Evolutionary conservation across 1,140 invertebrate species (phyloP).

Genomic region (honey bee (Apis mellifera)): DNA sequence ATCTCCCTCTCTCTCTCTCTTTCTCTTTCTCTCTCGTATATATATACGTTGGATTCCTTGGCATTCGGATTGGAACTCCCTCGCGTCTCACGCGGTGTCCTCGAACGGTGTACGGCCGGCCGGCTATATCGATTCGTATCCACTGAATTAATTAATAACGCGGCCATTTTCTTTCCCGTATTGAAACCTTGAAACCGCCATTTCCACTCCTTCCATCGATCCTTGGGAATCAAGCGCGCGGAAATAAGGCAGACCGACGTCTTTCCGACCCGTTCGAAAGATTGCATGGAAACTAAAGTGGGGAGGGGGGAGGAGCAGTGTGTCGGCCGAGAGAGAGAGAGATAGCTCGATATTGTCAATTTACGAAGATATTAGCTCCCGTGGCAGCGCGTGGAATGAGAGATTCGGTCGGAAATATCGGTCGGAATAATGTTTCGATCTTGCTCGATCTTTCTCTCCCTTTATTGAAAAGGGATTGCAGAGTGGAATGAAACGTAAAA

Average conservation of each 20-base stretch:
- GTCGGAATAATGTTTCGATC: not conserved
- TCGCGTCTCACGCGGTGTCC: conserved; percentile 33
- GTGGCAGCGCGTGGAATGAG: not conserved
- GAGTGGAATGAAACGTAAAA: no score
- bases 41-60: conserved; percentile 36
- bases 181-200: conserved; percentile 49
- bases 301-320: not conserved
- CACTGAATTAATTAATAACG: conserved; percentile 66
- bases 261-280: conserved; percentile 40
- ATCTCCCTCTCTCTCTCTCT: no score
- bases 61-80: not conserved
- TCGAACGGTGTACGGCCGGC: no score
- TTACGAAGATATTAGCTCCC: conserved; percentile 15
- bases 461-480: no score
- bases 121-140: conserved; percentile 61
- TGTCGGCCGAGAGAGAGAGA: no score
- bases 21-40: no score
- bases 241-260: conserved; percentile 56
- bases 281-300: conserved; percentile 47
- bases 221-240: conserved; percentile 50
- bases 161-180: conserved; percentile 64
- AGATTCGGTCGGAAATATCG: not conserved
- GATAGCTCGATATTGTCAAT: conserved; percentile 15
- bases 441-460: no score
- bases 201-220: conserved; percentile 62